A percentile compares a stretch with the other conserved stretches of the same genome.
phyloP scores from a whole-genome alignment of 1,140 invertebrate species.

The Amphibalanus amphitrite region DNA sequence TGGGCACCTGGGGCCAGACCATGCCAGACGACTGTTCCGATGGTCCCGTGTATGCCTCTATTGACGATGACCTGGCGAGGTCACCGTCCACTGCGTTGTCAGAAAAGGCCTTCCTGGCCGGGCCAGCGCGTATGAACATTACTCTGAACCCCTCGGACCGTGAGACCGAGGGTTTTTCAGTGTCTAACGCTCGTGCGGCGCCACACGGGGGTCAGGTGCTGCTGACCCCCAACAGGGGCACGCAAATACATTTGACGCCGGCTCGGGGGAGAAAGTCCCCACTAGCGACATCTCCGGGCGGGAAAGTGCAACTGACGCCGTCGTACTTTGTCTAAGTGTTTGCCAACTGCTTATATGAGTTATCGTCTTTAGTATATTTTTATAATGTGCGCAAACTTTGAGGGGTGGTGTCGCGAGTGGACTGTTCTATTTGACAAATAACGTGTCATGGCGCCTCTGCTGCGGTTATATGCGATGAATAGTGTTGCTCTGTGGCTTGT shows the following conservation, averaged over 20 bases:
- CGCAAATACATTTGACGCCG: too few species aligned
- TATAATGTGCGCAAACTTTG: not conserved
- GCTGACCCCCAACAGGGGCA: too few species aligned
- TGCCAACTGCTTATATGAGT: not conserved
- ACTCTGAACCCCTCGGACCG: not conserved
- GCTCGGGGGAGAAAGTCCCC: too few species aligned
- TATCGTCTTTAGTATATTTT: not conserved
- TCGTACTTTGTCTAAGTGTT: not conserved
- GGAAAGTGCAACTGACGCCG: not conserved
- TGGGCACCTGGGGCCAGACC: too few species aligned
- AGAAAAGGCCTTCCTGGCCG: not conserved
- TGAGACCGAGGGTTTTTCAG: too few species aligned
- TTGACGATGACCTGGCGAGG: not conserved
- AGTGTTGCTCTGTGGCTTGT: too few species aligned
- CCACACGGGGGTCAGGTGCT: too few species aligned
- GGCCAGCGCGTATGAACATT: not conserved
- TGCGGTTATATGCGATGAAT: too few species aligned
- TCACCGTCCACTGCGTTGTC: not conserved
- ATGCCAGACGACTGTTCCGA: not conserved
- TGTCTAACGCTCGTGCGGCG: too few species aligned
- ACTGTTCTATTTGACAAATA: too few species aligned
- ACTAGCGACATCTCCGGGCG: not conserved
- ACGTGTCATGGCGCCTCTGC: too few species aligned
- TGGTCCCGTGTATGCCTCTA: not conserved
- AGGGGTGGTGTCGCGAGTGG: too few species aligned